Conservation (phyloP, 2,113 vertebrate genomes). For the Dryoscopus gambensis region DNA sequence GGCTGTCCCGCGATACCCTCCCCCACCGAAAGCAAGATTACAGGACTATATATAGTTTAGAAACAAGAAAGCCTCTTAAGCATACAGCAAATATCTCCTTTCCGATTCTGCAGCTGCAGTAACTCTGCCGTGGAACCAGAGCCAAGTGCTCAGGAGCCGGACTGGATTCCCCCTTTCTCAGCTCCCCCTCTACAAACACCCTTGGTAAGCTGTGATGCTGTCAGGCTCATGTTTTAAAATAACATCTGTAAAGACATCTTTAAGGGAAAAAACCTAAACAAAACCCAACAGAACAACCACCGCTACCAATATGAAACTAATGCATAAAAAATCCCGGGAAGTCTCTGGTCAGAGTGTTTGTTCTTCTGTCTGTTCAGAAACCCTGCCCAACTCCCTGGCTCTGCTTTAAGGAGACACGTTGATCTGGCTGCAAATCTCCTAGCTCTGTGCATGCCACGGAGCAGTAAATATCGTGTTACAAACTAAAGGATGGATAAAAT, state of each 20-base stretch:
- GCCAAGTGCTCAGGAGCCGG: neutral
- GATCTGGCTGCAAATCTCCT: neutral
- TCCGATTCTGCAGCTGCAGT: neutral
- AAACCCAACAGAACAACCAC: neutral
- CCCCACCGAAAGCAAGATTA: constrained; percentile 34
- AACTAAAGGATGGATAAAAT: neutral
- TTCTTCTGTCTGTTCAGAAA: neutral
- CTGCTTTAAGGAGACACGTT: neutral
- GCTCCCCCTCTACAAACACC: neutral
- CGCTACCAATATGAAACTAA: neutral
- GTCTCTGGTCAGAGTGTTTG: neutral
- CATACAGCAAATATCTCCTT: constrained; percentile 34
- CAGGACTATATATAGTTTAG: constrained; percentile 60
- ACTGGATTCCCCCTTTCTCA: neutral
- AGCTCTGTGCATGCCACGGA: neutral
- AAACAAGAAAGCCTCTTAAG: constrained; percentile 57
- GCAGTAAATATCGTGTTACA: neutral
- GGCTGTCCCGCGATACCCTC: neutral
- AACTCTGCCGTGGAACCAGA: neutral
- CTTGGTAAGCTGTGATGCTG: neutral
- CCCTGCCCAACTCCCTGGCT: neutral
- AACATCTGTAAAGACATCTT: neutral
- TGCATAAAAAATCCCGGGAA: neutral
- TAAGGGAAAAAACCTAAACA: neutral
- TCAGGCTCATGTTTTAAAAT: neutral